Evolutionary conservation across 2,797 vertebrate genomes (phyloP).

Genomic region (Neosilurus mollespiculum): DNA sequence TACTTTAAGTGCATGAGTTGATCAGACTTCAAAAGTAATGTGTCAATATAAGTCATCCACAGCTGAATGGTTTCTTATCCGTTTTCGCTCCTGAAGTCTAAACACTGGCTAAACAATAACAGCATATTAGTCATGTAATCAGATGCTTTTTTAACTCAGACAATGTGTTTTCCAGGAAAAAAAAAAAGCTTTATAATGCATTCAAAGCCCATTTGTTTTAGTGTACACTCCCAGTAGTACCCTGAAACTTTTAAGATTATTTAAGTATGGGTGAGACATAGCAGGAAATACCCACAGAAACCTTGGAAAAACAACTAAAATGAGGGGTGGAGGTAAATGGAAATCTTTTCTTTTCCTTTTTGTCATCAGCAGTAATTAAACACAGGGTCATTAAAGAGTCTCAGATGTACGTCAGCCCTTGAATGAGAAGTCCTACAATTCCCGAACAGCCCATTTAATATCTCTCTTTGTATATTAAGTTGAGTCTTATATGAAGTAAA

Average conservation of each 20-base stretch:
- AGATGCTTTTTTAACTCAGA: not conserved
- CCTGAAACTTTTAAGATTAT: not conserved
- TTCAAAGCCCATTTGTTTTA: not conserved
- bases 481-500: not conserved
- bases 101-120: not conserved
- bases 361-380: conserved; percentile 1
- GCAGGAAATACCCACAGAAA: not conserved
- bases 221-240: not conserved
- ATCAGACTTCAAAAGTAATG: conserved; percentile 18
- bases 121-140: not conserved
- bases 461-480: not conserved
- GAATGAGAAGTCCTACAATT: not conserved
- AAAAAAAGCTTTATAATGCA: conserved; percentile 3
- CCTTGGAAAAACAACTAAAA: not conserved
- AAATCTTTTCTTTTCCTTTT: not conserved
- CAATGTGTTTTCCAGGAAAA: not conserved
- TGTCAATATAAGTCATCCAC: not conserved
- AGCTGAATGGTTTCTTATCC: not conserved
- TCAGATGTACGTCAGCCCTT: not conserved
- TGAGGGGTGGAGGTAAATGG: not conserved
- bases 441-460: not conserved
- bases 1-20: not conserved
- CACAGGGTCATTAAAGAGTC: not conserved
- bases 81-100: not conserved
- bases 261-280: conserved; percentile 13